Conservation (phyloP, 2,113 vertebrate species). For the Amia ocellicauda region DNA sequence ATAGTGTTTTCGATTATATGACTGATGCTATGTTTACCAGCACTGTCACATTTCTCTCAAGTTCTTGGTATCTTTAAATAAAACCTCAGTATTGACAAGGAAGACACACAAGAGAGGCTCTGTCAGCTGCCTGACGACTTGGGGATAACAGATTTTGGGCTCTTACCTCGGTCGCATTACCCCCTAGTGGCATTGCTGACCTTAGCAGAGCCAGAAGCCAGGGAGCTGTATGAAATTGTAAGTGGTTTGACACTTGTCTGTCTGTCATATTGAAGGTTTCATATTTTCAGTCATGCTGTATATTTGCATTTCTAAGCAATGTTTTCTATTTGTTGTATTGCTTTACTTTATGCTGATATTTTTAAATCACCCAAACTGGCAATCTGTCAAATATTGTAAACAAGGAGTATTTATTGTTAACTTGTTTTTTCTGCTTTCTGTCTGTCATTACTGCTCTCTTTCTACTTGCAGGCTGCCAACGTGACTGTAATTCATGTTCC, state of each 20-base stretch:
- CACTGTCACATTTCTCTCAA: too few species aligned
- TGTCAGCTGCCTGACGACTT: constrained; percentile 72
- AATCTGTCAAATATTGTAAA: too few species aligned
- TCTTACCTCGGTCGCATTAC: constrained; percentile 77
- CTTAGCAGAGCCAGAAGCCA: constrained; percentile 66
- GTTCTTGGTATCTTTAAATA: constrained; percentile 63
- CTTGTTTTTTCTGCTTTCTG: not conserved
- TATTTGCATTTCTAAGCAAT: too few species aligned
- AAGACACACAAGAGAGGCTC: constrained; percentile 60
- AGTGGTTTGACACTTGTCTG: constrained; percentile 43
- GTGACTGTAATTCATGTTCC: constrained; percentile 86
- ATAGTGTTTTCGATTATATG: too few species aligned
- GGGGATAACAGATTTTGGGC: constrained; percentile 76
- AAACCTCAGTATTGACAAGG: constrained; percentile 66
- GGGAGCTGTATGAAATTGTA: constrained; percentile 82
- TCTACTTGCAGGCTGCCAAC: constrained; percentile 74
- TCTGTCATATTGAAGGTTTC: too few species aligned
- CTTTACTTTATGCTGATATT: not conserved
- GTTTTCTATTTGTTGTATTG: too few species aligned
- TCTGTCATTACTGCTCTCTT: fast-evolving
- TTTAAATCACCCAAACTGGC: too few species aligned
- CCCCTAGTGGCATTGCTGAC: constrained; percentile 85
- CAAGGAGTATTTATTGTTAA: too few species aligned
- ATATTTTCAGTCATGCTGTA: too few species aligned
- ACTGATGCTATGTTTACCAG: too few species aligned